Percentiles rank a stretch among this genome's conserved stretches.
phyloP scores from a whole-genome alignment of 2,888 invertebrate species.

The Lasioglossum oenotherae region DNA sequence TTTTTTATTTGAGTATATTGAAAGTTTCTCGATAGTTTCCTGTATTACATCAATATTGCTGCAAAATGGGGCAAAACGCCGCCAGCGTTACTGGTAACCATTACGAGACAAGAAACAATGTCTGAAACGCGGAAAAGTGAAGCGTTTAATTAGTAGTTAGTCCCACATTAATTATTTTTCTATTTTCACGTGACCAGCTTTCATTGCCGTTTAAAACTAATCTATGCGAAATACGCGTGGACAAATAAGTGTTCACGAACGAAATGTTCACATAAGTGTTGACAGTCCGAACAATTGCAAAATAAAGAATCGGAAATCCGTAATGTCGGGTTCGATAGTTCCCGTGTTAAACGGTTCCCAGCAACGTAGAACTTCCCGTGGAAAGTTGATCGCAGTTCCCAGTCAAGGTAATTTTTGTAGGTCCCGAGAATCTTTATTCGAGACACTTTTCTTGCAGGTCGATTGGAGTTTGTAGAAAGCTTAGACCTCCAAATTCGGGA shows the following conservation, averaged over 20 bases:
- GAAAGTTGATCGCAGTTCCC: background rate
- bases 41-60: background rate
- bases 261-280: too few relatives aligned
- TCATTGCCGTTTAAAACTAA: background rate
- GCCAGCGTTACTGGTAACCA: background rate
- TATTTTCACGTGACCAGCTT: background rate
- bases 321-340: background rate
- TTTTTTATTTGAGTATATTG: background rate
- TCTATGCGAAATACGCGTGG: background rate
- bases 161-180: background rate
- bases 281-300: background rate
- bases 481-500: background rate
- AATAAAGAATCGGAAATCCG: background rate
- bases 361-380: background rate
- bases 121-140: background rate
- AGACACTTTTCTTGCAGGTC: background rate
- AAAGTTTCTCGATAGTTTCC: background rate
- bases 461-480: slow-evolving; percentile 4
- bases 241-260: background rate
- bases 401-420: background rate
- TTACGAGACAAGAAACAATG: background rate
- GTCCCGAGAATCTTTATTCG: background rate
- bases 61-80: background rate
- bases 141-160: background rate
- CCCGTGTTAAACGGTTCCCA: background rate